A percentile compares a stretch with the other conserved stretches of the same genome.
phyloP scores from a whole-genome alignment of 2,888 invertebrate species.

The Phaedon cochleariae region DNA sequence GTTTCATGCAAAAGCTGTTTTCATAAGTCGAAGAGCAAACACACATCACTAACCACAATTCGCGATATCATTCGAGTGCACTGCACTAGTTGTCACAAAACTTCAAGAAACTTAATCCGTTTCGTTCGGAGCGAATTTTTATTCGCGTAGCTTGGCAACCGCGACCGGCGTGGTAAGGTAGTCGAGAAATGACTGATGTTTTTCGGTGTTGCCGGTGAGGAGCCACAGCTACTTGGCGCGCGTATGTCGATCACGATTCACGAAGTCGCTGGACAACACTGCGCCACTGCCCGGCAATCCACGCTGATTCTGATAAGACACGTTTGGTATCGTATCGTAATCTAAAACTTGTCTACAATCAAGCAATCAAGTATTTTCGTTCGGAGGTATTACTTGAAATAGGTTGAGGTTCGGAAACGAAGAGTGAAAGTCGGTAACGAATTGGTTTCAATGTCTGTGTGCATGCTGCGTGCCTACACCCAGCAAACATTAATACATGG shows the following conservation, averaged over 20 bases:
- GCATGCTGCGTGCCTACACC: too few relatives aligned
- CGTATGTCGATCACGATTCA: conserved; percentile 13
- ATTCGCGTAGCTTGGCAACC: conserved; percentile 25
- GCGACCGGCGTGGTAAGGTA: conserved; percentile 28
- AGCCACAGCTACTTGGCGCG: conserved; percentile 28
- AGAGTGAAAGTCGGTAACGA: conserved; percentile 29
- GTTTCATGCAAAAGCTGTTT: conserved; percentile 3
- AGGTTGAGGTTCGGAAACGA: conserved; percentile 24
- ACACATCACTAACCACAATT: neutral
- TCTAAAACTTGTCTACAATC: conserved; percentile 1
- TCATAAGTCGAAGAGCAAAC: neutral
- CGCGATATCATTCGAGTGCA: neutral
- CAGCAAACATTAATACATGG: too few relatives aligned
- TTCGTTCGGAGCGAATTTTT: conserved; percentile 24
- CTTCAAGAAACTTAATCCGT: neutral
- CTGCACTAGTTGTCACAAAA: neutral
- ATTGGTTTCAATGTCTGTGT: conserved; percentile 27
- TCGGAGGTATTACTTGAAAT: conserved; percentile 12
- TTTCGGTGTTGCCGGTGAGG: conserved; percentile 31
- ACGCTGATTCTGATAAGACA: conserved; percentile 20
- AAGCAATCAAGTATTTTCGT: conserved; percentile 7
- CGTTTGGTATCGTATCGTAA: conserved; percentile 10
- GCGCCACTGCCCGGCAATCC: neutral
- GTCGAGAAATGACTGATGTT: conserved; percentile 43
- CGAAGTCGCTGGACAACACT: conserved; percentile 5